Percentiles rank a stretch among this genome's conserved stretches.
Evolutionary conservation across 2,113 vertebrate species (phyloP).

Genomic region (Ramphastos sulfuratus): DNA sequence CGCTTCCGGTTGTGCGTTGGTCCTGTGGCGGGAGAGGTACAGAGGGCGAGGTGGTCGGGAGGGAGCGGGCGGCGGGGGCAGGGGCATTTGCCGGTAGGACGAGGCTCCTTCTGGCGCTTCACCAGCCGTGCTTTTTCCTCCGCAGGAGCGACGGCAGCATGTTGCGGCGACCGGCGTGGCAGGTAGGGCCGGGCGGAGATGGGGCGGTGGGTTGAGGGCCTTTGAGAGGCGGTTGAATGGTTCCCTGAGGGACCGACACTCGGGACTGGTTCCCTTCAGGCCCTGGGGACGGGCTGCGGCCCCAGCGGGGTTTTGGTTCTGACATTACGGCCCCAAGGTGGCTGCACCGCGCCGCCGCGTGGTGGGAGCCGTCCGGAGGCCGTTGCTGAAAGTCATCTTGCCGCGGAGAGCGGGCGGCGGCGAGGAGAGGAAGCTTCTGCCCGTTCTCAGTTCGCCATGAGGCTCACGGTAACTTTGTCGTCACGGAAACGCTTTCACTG

Average conservation of each 20-base stretch:
- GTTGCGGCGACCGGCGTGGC: slow-evolving; percentile 36
- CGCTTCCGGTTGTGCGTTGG: background rate
- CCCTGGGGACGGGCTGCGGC: background rate
- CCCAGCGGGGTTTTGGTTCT: background rate
- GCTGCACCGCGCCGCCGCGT: background rate
- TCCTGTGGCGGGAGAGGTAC: background rate
- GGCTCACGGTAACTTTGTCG: accelerated
- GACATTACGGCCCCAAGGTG: accelerated
- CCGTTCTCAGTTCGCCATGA: too few relatives aligned
- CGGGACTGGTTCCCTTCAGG: background rate
- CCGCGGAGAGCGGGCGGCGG: background rate
- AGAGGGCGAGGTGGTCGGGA: background rate
- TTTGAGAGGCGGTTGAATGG: background rate
- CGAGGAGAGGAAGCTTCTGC: accelerated
- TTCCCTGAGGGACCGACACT: background rate
- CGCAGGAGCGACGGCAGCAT: background rate
- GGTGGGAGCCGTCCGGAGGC: too few relatives aligned
- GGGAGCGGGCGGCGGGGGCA: background rate
- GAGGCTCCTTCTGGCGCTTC: background rate
- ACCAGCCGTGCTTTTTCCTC: background rate
- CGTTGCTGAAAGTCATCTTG: too few relatives aligned
- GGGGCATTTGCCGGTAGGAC: background rate
- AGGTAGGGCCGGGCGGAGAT: background rate
- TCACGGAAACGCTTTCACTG: accelerated
- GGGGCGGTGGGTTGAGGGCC: background rate